Evolutionary conservation across 2,888 invertebrate genomes (phyloP), one percentile per base, ranked within the genome.

Genomic region (Bruchidius siliquastri): DNA sequence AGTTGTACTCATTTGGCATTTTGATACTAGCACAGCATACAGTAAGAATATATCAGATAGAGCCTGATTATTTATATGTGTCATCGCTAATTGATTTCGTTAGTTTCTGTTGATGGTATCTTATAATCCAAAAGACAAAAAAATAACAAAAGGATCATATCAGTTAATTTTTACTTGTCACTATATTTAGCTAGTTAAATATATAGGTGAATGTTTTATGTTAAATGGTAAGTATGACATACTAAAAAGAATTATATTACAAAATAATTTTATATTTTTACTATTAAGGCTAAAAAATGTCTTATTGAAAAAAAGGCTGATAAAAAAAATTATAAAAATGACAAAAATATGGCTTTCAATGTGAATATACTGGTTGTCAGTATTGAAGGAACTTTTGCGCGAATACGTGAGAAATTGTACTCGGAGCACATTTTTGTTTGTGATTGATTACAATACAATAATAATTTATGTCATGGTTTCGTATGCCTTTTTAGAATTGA

Each of bases 221-320:
- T 67, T 73, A 30, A 71, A 69, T 74, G 67, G 67, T 73, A 76
- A 69, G 22, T 67, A 71, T 73, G 68, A 72, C n/a, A 68, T 32
- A 73, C 72, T 67, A 72, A 72, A 72, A 72, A 73, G 69, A 22
- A 30, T 69, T 67, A 71, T 69, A 74, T 10, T 69, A 70, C 70
- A 70, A 69, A 72, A 72, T 70, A 74, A 71, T 67, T 72, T 71
- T 76, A 76, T 70, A 74, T 76, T 76, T 76, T 76, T 71, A 74
- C 71, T 74, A 74, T 76, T 74, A 73, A 73, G 73, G 68, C 69
- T n/a, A 73, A 70, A 69, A 67, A 69, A 66, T 22, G 30, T 69
- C 26, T 49, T 67, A 68, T 69, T 71, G 72, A 73, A 67, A 76
- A n/a, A 74, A 76, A 76, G 74, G 72, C 76, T 76, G 76, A 74